Conservation (phyloP, 2,888 invertebrate genomes). For the Cantharis rustica region DNA sequence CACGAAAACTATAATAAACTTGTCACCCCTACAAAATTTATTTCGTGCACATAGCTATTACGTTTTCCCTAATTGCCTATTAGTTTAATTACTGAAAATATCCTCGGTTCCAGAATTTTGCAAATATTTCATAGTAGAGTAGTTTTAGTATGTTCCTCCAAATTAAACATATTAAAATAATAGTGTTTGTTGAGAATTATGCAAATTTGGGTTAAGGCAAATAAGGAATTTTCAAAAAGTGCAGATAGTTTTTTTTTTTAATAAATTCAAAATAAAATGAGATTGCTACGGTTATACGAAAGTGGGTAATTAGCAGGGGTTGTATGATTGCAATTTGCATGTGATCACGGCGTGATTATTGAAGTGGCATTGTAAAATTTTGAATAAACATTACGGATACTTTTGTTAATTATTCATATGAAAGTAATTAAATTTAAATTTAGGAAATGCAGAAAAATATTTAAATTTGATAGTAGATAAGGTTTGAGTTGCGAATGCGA, state of each 20-base stretch:
- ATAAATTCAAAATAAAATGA: not conserved
- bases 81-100: slow-evolving; percentile 5
- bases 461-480: slow-evolving; percentile 25
- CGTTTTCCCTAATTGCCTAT: not conserved
- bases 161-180: not conserved
- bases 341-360: not conserved
- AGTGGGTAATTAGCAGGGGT: not conserved
- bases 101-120: not conserved
- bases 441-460: slow-evolving; percentile 2
- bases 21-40: not conserved
- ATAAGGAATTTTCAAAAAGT: not conserved
- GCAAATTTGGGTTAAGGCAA: not conserved
- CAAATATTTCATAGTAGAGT: not conserved
- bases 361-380: not conserved
- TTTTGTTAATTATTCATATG: not conserved
- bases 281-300: not conserved
- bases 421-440: not conserved
- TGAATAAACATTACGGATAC: not conserved
- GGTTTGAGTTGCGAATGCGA: slow-evolving; percentile 18
- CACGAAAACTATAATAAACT: not conserved
- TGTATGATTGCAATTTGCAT: not conserved
- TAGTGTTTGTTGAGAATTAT: not conserved
- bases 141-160: not conserved
- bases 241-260: not conserved
- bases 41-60: not conserved